A percentile compares a stretch with the other conserved stretches of the same genome.
phyloP scores from a whole-genome alignment of 2,113 vertebrate species.

The Tichodroma muraria region DNA sequence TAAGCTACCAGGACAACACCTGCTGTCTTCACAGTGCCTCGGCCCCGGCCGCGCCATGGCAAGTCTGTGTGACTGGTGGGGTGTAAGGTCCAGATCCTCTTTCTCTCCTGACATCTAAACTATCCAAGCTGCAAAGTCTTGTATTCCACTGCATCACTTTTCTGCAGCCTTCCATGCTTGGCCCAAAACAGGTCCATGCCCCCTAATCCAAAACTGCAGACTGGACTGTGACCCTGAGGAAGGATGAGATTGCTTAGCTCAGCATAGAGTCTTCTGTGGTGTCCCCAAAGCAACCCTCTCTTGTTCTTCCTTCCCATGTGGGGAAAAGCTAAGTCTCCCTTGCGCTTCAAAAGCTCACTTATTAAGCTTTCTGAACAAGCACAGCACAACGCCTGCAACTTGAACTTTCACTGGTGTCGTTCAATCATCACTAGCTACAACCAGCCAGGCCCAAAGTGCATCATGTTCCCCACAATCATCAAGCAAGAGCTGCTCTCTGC shows the following conservation, averaged over 20 bases:
- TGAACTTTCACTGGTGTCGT: not conserved
- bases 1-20: not conserved
- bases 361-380: not conserved
- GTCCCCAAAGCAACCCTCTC: not conserved
- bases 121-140: not conserved
- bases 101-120: not conserved
- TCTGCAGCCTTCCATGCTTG: not conserved
- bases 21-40: not conserved
- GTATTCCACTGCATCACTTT: not conserved
- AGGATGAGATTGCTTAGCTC: not conserved
- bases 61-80: not conserved
- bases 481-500: not conserved
- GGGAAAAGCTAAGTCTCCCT: not conserved
- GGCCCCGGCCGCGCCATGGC: not conserved
- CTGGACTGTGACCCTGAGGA: fast-evolving
- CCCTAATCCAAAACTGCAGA: not conserved
- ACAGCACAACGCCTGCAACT: not conserved
- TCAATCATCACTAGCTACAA: not conserved
- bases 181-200: not conserved
- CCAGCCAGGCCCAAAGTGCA: not conserved
- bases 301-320: not conserved
- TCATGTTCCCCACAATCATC: not conserved
- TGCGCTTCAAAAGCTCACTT: not conserved
- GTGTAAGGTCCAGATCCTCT: not conserved
- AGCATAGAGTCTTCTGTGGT: not conserved